Base-by-base conservation (phyloP, 2,888 invertebrate species). In the Cloeon dipterum region DNA sequence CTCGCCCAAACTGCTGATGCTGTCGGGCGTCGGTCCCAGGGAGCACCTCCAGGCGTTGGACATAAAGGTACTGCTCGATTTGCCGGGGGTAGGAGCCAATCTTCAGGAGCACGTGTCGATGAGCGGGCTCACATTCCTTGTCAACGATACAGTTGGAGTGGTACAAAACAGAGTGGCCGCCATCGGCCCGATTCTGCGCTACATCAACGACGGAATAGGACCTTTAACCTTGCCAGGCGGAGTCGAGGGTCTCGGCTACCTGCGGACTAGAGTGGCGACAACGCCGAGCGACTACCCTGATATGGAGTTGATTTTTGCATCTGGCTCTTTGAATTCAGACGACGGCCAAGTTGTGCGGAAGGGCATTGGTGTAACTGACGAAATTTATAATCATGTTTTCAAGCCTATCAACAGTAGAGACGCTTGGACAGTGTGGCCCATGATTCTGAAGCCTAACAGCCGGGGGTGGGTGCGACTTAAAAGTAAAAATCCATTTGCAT, bases 21-120 rank as follows among this genome's bases (percentile, higher is more conserved):
- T 73, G 2, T 44, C 45, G 3, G 73, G 73, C 2, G 53, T 75
- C 10, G 75, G 75, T 0, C 74, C 75, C 2, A 61, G 53, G 45
- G 53, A 63, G 3, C 70, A 74, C 43, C 51, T 74, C 36, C 47
- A 62, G 41, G 54, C 64, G 3, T 49, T 69, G 2, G 61, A 61
- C 14, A 75, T 85, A 36, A 52, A 62, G 0, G 63, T 73, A 2
- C 49, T 78, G 23, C 61, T 68, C 42, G 66, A 83, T 50, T 60
- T 78, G 2, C 72, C 70, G 3, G 38, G 38, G 1, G 83, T 85
- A 0, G 85, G 85, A 7, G 67, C 69, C 47, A 83, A 85, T 54
- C 62, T 83, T 1, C 82, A 81, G 53, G 83, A 83, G 52, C 83
- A 83, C 49, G 62, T 78, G 13, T 73, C 75, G 1, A 66, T 79